Percentiles rank a stretch among this genome's conserved stretches.
These are phyloP conservation scores for Indicator indicator DNA, from an alignment of 2,113 vertebrate genomes.

Conservation along the genomic window DNA sequence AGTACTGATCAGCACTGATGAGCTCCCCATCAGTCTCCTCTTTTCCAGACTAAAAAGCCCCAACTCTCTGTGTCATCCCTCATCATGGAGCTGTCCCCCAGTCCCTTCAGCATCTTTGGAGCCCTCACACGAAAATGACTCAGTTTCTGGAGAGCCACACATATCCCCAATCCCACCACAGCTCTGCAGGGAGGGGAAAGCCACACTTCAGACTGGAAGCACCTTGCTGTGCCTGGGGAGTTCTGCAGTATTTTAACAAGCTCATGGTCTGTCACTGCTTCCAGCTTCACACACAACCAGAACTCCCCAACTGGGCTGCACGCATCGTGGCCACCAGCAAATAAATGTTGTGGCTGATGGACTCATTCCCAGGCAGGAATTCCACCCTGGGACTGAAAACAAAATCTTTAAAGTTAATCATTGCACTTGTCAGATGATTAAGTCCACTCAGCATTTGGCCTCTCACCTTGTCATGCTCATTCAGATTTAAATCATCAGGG, in stretches of 20 bases:
- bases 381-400: neutral
- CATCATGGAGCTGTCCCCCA: too few relatives aligned
- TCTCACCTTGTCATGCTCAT: neutral
- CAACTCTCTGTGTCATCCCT: too few relatives aligned
- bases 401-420: constrained; percentile 30
- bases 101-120: too few relatives aligned
- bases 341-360: neutral
- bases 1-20: too few relatives aligned
- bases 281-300: neutral
- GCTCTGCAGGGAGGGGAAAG: neutral
- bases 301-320: neutral
- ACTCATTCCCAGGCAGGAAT: neutral
- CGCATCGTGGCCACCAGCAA: neutral
- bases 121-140: neutral
- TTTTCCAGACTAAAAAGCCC: too few relatives aligned
- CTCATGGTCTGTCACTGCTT: neutral
- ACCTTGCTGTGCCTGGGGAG: fast-evolving
- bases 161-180: fast-evolving
- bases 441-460: neutral
- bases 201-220: neutral
- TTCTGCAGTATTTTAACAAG: neutral
- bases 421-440: constrained; percentile 32
- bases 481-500: neutral
- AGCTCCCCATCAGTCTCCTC: too few relatives aligned
- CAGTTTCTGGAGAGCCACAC: neutral